phyloP scores from a whole-genome alignment of 1,140 invertebrate species.

The Leptinotarsa lineolata region DNA sequence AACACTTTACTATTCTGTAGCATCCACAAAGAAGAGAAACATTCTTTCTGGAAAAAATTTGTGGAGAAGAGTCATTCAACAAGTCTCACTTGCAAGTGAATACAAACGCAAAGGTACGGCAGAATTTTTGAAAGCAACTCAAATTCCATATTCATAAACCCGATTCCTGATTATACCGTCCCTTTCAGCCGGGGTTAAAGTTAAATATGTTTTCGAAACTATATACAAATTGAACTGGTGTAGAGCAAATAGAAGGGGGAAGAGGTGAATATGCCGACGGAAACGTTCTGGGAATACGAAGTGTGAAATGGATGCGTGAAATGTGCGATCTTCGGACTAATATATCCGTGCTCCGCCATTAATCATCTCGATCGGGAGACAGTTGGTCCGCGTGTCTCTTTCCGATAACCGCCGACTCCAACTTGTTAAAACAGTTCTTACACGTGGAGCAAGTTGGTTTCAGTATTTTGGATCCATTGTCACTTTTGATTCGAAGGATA shows the following conservation, averaged over 20 bases:
- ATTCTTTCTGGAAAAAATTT: no score
- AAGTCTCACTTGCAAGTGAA: no score
- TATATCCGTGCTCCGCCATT: conserved; percentile 28
- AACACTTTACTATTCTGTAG: no score
- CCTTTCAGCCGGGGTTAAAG: conserved; percentile 8
- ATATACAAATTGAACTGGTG: conserved; percentile 20
- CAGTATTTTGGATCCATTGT: neutral
- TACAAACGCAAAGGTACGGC: no score
- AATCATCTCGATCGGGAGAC: conserved; percentile 25
- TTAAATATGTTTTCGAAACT: conserved; percentile 19
- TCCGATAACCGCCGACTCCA: conserved; percentile 22
- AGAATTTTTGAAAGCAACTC: no score
- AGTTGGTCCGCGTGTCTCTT: conserved; percentile 13
- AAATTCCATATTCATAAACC: conserved; percentile 6
- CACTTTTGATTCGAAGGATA: neutral
- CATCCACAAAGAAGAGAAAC: no score
- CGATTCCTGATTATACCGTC: conserved; percentile 5
- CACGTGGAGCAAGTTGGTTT: neutral
- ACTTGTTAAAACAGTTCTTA: conserved; percentile 7
- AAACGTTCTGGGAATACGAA: conserved; percentile 34
- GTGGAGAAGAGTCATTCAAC: no score
- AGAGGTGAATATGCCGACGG: conserved; percentile 31
- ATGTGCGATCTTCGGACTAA: conserved; percentile 24
- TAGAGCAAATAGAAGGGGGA: conserved; percentile 18
- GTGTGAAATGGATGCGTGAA: conserved; percentile 33